These are phyloP conservation scores for Bombus vancouverensis DNA, from an alignment of 1,140 invertebrate genomes.

Conservation along the genomic window DNA sequence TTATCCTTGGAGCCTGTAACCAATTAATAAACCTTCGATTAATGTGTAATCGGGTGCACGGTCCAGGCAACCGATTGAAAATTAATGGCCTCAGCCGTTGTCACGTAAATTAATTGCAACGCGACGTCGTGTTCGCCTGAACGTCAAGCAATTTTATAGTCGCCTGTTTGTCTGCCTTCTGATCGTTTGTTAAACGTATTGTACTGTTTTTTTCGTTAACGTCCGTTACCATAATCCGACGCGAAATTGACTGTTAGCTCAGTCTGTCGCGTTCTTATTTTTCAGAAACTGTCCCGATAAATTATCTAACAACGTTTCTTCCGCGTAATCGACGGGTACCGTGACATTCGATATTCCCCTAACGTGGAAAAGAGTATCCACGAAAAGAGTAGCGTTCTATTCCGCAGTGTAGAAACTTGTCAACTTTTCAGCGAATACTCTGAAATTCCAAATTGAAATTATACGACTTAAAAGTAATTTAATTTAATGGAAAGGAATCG, in stretches of 20 bases:
- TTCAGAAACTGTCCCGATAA: too few species aligned
- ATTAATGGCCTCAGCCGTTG: slow-evolving; percentile 68
- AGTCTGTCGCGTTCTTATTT: too few species aligned
- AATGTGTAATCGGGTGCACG: slow-evolving; percentile 64
- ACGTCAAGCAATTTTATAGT: slow-evolving; percentile 41
- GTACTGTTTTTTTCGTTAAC: too few species aligned
- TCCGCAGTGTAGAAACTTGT: background rate
- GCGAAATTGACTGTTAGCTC: too few species aligned
- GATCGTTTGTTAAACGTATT: background rate
- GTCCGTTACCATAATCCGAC: too few species aligned
- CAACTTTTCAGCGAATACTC: background rate
- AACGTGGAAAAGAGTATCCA: too few species aligned
- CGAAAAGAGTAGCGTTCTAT: too few species aligned
- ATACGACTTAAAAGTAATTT: background rate
- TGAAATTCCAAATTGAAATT: background rate
- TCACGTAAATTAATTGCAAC: slow-evolving; percentile 61
- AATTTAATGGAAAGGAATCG: background rate
- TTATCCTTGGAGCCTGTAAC: slow-evolving; percentile 58
- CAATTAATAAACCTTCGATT: slow-evolving; percentile 71
- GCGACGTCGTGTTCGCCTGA: slow-evolving; percentile 4
- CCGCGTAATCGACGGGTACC: too few species aligned
- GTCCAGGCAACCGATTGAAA: slow-evolving; percentile 61
- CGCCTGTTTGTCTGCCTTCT: background rate
- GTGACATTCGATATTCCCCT: too few species aligned
- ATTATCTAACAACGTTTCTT: too few species aligned